These are phyloP conservation scores for Podarcis raffonei DNA, from an alignment of 2,113 vertebrate genomes.

Conservation along the genomic window DNA sequence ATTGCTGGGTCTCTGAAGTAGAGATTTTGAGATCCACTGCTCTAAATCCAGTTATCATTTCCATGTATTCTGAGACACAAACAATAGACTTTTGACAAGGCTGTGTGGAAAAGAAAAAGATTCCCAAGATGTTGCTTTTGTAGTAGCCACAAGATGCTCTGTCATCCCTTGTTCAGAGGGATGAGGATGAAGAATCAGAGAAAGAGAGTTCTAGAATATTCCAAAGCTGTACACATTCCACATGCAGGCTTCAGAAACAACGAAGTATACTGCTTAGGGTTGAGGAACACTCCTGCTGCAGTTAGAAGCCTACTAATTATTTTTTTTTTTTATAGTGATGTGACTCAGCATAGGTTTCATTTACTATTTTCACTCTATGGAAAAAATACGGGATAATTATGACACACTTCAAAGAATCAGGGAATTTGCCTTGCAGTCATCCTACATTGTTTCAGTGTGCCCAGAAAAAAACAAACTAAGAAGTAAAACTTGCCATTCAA, in stretches of 20 bases:
- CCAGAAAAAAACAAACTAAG: not conserved
- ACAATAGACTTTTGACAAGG: not conserved
- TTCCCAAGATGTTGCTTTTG: not conserved
- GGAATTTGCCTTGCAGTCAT: not conserved
- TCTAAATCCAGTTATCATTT: not conserved
- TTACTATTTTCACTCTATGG: not conserved
- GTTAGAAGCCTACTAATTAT: not conserved
- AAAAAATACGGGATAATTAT: not conserved
- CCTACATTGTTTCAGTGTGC: not conserved
- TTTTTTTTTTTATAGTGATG: not conserved
- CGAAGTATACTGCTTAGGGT: not conserved
- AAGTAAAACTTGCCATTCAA: conserved; percentile 19
- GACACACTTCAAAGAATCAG: not conserved
- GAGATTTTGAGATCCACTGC: not conserved
- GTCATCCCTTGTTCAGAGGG: not conserved
- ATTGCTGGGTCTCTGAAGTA: not conserved
- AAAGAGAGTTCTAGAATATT: not conserved
- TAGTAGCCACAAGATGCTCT: not conserved
- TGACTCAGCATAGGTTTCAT: not conserved
- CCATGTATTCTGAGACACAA: not conserved
- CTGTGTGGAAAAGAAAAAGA: not conserved
- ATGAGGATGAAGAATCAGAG: not conserved
- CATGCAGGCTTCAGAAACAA: not conserved
- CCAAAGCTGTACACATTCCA: not conserved
- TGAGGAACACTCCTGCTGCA: not conserved